Conservation (phyloP, 1,140 invertebrate genomes). For the Drosophila melanica region DNA sequence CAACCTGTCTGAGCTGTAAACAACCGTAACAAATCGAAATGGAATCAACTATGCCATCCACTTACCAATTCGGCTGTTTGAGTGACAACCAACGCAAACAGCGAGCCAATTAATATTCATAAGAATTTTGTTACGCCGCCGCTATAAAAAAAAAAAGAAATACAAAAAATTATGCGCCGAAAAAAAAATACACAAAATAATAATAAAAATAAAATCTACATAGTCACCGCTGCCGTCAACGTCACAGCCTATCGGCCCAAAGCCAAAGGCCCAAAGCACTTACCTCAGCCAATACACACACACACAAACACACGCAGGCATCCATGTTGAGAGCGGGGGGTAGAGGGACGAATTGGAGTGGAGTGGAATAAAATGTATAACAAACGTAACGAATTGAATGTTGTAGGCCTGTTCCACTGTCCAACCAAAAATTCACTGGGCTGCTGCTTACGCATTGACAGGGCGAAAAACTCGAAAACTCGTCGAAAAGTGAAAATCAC, state of each 20-base stretch:
- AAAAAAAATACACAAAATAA: constrained; percentile 36
- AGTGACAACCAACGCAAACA: constrained; percentile 48
- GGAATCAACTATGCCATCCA: constrained; percentile 36
- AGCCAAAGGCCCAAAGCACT: constrained; percentile 39
- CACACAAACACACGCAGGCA: not conserved
- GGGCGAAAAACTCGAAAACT: constrained; percentile 16
- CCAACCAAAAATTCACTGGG: constrained; percentile 32
- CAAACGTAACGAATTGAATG: constrained; percentile 59
- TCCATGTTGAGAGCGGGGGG: constrained; percentile 6
- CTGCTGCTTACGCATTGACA: constrained; percentile 19
- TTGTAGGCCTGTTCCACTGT: constrained; percentile 43
- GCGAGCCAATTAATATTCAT: constrained; percentile 59
- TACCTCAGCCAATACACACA: constrained; percentile 36
- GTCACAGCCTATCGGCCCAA: constrained; percentile 35
- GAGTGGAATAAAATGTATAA: constrained; percentile 51
- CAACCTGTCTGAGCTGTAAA: constrained; percentile 43
- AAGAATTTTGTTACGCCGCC: constrained; percentile 57
- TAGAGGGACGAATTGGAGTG: constrained; percentile 9
- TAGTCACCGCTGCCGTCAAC: constrained; percentile 39
- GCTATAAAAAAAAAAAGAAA: constrained; percentile 12
- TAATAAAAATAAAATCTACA: constrained; percentile 47
- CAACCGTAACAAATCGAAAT: constrained; percentile 38
- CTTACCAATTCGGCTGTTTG: constrained; percentile 38
- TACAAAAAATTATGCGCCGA: constrained; percentile 3
- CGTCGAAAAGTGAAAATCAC: constrained; percentile 50